These are phyloP conservation scores for Bufotes viridis DNA, from an alignment of 2,797 vertebrate genomes.

Conservation along the genomic window DNA sequence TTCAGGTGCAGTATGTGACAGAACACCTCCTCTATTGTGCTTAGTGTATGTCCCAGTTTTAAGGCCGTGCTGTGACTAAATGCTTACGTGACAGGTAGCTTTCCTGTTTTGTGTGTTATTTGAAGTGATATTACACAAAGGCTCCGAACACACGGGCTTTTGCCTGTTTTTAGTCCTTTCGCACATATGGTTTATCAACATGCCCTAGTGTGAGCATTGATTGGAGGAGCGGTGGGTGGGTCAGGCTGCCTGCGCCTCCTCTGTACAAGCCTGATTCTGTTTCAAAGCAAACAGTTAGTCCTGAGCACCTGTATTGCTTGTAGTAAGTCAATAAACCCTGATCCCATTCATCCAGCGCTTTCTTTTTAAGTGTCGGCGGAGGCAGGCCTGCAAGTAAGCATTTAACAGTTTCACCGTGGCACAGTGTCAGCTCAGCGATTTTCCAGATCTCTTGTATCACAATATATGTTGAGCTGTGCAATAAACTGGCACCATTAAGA, in stretches of 20 bases:
- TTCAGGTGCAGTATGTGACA: too few relatives aligned
- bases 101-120: neutral
- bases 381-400: conserved; percentile 1
- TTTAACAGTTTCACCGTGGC: neutral
- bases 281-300: conserved; percentile 42
- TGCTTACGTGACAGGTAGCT: too few relatives aligned
- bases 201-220: conserved; percentile 60
- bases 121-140: neutral
- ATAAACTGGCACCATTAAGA: neutral
- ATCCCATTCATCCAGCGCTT: neutral
- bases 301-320: conserved; percentile 34
- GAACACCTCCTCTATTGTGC: too few relatives aligned
- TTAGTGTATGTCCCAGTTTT: too few relatives aligned
- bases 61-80: too few relatives aligned
- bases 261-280: conserved; percentile 17
- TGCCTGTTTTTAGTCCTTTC: conserved; percentile 58
- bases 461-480: neutral
- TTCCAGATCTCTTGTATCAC: neutral
- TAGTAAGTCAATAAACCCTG: neutral
- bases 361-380: conserved; percentile 7
- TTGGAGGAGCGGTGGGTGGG: conserved; percentile 70
- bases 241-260: conserved; percentile 59
- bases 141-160: neutral
- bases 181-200: conserved; percentile 64
- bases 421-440: conserved; percentile 1